Evolutionary conservation across 1,140 invertebrate genomes (phyloP).

Genomic region (Lordiphosa stackelbergi): DNA sequence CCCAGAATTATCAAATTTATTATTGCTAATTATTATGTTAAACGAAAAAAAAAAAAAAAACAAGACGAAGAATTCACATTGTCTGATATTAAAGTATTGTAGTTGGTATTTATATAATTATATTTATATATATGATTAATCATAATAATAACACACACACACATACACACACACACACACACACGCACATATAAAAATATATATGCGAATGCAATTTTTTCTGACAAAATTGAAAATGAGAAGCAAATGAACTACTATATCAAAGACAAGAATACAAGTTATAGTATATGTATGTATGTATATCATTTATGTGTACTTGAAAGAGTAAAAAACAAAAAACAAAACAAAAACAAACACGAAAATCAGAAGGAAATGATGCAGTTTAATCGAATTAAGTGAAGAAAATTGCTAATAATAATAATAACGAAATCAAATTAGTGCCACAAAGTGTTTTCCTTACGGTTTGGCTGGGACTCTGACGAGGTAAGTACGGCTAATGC

Average conservation of each 20-base stretch:
- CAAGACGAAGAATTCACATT: conserved; percentile 37
- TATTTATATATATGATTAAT: conserved; percentile 45
- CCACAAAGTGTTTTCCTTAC: conserved; percentile 8
- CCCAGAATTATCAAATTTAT: conserved; percentile 32
- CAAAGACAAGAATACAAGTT: conserved; percentile 50
- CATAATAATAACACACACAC: conserved; percentile 29
- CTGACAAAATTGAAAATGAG: conserved; percentile 36
- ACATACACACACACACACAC: conserved; percentile 2
- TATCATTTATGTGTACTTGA: conserved; percentile 67
- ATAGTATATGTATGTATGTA: conserved; percentile 38
- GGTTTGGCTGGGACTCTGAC: background rate
- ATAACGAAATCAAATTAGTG: conserved; percentile 54
- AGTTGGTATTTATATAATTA: conserved; percentile 61
- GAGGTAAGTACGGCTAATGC: conserved; percentile 1
- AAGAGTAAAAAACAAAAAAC: conserved; percentile 52
- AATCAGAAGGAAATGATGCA: conserved; percentile 42
- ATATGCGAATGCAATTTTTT: conserved; percentile 45
- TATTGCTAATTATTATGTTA: conserved; percentile 60
- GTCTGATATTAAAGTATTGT: conserved; percentile 73
- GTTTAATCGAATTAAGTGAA: conserved; percentile 72
- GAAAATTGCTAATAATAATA: conserved; percentile 66
- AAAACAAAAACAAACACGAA: conserved; percentile 10
- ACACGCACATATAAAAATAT: conserved; percentile 6
- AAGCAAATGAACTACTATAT: conserved; percentile 38
- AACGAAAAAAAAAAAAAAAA: conserved; percentile 14